These are phyloP conservation scores for Parauchenoglanis punctatus DNA, from an alignment of 2,797 vertebrate species.

Conservation along the genomic window DNA sequence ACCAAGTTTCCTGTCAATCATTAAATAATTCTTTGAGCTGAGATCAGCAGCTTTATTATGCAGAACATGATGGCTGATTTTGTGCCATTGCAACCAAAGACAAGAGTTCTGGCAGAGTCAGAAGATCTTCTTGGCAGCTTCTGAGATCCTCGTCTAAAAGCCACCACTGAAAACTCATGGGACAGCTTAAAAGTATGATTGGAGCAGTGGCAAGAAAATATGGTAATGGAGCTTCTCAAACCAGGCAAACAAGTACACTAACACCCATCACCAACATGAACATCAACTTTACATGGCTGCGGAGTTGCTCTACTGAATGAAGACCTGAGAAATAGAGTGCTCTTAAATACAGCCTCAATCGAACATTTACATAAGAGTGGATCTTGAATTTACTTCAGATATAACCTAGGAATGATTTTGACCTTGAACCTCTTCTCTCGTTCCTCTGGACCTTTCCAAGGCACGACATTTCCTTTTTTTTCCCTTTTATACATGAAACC, in stretches of 20 bases:
- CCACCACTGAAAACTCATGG: not conserved
- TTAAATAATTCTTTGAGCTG: not conserved
- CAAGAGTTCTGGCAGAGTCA: not conserved
- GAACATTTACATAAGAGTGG: not conserved
- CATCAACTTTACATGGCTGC: not conserved
- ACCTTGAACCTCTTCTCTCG: not conserved
- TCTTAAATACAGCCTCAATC: not conserved
- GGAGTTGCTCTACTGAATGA: not conserved
- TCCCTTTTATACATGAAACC: slow-evolving; percentile 1
- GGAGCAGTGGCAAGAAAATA: not conserved
- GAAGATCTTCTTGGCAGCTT: not conserved
- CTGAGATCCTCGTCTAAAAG: not conserved
- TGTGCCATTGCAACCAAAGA: not conserved
- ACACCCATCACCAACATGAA: not conserved
- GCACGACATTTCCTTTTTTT: not conserved
- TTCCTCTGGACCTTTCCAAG: not conserved
- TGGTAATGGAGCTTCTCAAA: not conserved
- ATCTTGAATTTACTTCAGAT: not conserved
- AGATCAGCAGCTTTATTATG: not conserved
- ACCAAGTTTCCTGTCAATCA: not conserved
- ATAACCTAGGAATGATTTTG: not conserved
- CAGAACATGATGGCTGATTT: not conserved
- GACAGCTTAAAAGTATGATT: not conserved
- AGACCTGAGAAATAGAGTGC: not conserved
- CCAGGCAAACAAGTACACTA: not conserved